Evolutionary conservation across 2,113 vertebrate species (phyloP).

Genomic region (Chloropsis hardwickii): DNA sequence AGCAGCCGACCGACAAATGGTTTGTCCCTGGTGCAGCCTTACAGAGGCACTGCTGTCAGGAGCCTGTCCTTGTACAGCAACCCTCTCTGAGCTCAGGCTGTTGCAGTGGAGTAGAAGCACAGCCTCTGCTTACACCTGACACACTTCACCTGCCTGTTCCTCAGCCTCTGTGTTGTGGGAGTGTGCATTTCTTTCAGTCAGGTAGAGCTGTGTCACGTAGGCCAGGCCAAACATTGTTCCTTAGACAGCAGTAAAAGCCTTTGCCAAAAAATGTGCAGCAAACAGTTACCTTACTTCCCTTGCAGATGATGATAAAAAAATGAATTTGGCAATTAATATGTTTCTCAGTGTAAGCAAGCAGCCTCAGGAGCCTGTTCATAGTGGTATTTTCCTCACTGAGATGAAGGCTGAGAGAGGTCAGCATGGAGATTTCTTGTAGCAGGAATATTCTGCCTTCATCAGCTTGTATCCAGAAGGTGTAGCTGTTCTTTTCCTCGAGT

Average conservation of each 20-base stretch:
- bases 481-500: neutral
- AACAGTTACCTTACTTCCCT: neutral
- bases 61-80: neutral
- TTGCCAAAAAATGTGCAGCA: neutral
- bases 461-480: neutral
- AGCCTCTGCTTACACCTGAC: neutral
- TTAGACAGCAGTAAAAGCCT: neutral
- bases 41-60: neutral
- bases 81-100: neutral
- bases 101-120: neutral
- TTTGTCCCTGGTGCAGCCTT: neutral
- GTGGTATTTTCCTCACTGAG: neutral
- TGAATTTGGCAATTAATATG: neutral
- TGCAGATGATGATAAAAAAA: neutral
- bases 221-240: neutral
- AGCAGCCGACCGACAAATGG: neutral
- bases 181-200: neutral
- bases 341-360: neutral
- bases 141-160: neutral
- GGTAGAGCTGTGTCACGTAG: fast-evolving
- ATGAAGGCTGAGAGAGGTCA: neutral
- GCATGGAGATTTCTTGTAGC: neutral
- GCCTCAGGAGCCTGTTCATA: neutral
- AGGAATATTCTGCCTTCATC: neutral
- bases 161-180: neutral